Conservation (phyloP, 1,140 invertebrate genomes). For the Drosophila mayri region DNA sequence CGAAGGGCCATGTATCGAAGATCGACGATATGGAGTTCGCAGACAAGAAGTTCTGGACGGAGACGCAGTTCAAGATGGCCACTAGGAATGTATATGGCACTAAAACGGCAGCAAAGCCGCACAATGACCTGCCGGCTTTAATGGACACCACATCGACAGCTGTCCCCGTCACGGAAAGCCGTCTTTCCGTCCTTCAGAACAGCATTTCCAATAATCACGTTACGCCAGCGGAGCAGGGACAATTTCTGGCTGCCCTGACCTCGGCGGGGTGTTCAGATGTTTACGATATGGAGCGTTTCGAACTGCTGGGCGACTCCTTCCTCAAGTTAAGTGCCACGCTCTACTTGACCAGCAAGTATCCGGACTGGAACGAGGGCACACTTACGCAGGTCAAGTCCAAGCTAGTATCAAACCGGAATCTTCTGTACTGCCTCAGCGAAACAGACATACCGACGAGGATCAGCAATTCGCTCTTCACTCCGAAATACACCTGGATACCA, state of each 20-base stretch:
- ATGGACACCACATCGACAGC: background rate
- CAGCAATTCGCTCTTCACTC: constrained; percentile 65
- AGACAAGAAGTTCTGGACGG: constrained; percentile 53
- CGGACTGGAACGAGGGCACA: constrained; percentile 90
- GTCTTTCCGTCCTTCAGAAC: constrained; percentile 37
- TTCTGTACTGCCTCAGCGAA: constrained; percentile 88
- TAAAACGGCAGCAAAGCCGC: background rate
- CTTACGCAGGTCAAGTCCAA: constrained; percentile 91
- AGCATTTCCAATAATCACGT: constrained; percentile 47
- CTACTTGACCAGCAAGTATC: constrained; percentile 90
- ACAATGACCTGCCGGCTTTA: constrained; percentile 28
- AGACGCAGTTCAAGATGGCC: constrained; percentile 67
- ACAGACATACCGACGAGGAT: constrained; percentile 67
- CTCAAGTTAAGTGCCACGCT: constrained; percentile 92
- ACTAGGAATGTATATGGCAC: constrained; percentile 36
- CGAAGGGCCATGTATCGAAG: constrained; percentile 12
- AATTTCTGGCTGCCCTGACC: constrained; percentile 89
- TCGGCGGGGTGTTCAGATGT: constrained; percentile 90
- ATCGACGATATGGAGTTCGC: constrained; percentile 50
- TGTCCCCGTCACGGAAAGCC: background rate
- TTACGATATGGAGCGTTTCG: constrained; percentile 92
- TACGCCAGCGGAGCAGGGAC: constrained; percentile 72
- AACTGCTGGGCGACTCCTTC: constrained; percentile 95
- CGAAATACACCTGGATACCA: constrained; percentile 87
- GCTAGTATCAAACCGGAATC: constrained; percentile 93